Base-by-base conservation (phyloP, 1,140 invertebrate species). In the Pantala flavescens region DNA sequence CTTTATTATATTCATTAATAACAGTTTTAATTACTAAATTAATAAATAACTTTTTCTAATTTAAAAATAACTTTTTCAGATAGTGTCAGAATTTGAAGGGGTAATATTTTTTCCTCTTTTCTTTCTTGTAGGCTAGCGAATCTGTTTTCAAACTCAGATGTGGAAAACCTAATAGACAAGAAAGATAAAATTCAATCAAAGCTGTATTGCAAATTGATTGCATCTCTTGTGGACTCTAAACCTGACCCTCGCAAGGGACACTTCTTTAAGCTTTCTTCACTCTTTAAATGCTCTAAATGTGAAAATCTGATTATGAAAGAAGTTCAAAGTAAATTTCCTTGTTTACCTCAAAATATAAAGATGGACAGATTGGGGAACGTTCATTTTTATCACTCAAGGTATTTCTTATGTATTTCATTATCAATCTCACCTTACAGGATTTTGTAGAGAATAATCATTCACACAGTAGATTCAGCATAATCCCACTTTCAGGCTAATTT, bases 111-210 rank as follows among this genome's bases (percentile, higher is more conserved):
- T 36, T 36, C 36, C 16, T 76, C 10, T 49, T 16, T 74, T 73
- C 76, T 74, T 77, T 78, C 80, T 80, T 83, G 74, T 76, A 91
- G 91, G 79, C 82, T 95, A 77, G 88, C 91, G 3, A 89, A 91
- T 36, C 88, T 92, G 85, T 94, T 93, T 79, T 91, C 89, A 0
- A 94, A 94, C 80, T 82, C 86, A 0, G 92, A 94, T 79, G 82
- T 95, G 55, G 92, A 95, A 82, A 83, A 85, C 43, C 85, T 94
- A 23, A 86, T 88, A 75, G 93, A 95, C 78, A 88, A 89, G 75
- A 91, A 91, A 78, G 93, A 95, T 81, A 92, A 93, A 80, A 90
- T 95, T 23, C 91, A 93, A 77, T 92, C 91, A 10, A 85, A 90
- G 11, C 82, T 96, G 10, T 95, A 90, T 84, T 91, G 90, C 70